Evolutionary conservation across 2,888 invertebrate genomes (phyloP).

Genomic region (Lathronympha strigana): DNA sequence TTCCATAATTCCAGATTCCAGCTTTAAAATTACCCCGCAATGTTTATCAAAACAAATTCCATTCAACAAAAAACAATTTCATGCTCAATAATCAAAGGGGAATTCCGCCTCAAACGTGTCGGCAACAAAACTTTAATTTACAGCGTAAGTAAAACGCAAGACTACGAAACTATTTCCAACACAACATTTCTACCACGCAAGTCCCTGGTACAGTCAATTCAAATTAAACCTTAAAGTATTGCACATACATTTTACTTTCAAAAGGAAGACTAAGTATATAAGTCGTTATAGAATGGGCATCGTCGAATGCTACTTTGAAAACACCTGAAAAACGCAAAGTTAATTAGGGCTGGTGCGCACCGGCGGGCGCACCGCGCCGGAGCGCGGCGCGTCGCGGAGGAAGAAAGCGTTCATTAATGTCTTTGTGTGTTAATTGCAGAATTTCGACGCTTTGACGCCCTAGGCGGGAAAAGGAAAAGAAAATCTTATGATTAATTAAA

Average conservation of each 20-base stretch:
- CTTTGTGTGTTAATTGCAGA: constrained; percentile 76
- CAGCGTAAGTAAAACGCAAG: constrained; percentile 25
- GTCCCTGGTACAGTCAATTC: too few relatives aligned
- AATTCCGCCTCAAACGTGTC: constrained; percentile 22
- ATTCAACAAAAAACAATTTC: constrained; percentile 23
- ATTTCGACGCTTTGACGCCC: constrained; percentile 64
- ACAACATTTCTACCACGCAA: neutral
- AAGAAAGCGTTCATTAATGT: constrained; percentile 77
- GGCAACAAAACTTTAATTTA: constrained; percentile 25
- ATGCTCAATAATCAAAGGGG: constrained; percentile 25
- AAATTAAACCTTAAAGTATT: neutral
- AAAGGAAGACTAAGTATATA: neutral
- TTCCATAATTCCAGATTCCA: neutral
- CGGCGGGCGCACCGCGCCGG: constrained; percentile 15
- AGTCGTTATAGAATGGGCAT: constrained; percentile 3
- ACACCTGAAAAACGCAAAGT: constrained; percentile 49
- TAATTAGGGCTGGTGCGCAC: constrained; percentile 31
- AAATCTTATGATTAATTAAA: constrained; percentile 30
- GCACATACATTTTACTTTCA: neutral
- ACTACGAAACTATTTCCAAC: constrained; percentile 36
- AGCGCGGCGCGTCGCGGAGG: constrained; percentile 45
- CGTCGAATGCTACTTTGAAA: constrained; percentile 38
- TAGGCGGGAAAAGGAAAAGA: constrained; percentile 41
- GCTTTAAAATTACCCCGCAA: neutral
- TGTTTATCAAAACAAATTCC: constrained; percentile 20